Evolutionary conservation across 2,797 vertebrate genomes (phyloP).

Genomic region (Danio tinwini): DNA sequence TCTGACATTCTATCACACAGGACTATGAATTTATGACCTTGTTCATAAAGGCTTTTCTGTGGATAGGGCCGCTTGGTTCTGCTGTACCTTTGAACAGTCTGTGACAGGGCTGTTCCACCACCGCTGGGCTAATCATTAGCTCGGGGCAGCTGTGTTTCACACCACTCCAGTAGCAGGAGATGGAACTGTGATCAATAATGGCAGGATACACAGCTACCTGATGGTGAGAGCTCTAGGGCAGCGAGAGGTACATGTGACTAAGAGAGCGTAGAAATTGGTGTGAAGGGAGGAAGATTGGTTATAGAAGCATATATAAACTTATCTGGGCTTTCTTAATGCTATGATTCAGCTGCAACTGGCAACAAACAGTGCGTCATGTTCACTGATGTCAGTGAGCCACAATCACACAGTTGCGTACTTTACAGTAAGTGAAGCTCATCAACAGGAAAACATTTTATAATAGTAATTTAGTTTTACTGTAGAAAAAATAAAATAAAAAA

Average conservation of each 20-base stretch:
- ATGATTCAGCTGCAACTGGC: neutral
- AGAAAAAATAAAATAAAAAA: no score
- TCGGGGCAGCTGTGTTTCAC: conserved; percentile 29
- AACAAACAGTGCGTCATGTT: neutral
- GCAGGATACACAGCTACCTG: conserved; percentile 35
- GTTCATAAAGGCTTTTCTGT: conserved; percentile 6
- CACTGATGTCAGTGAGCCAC: neutral
- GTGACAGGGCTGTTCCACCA: conserved; percentile 7
- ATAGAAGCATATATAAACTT: neutral
- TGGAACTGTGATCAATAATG: conserved; percentile 23
- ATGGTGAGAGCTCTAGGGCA: neutral
- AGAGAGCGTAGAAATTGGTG: neutral
- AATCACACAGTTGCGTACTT: neutral
- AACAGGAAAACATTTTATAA: neutral
- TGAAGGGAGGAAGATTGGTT: neutral
- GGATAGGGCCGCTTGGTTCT: neutral
- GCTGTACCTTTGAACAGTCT: conserved; percentile 40
- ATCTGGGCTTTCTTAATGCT: neutral
- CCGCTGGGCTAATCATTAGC: conserved; percentile 51
- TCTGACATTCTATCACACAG: neutral
- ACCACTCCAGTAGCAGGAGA: conserved; percentile 39
- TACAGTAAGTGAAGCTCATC: neutral
- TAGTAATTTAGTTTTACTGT: neutral
- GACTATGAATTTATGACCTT: neutral
- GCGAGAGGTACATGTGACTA: neutral